phyloP scores from a whole-genome alignment of 1,140 invertebrate species.

The Antheraea mylitta region DNA sequence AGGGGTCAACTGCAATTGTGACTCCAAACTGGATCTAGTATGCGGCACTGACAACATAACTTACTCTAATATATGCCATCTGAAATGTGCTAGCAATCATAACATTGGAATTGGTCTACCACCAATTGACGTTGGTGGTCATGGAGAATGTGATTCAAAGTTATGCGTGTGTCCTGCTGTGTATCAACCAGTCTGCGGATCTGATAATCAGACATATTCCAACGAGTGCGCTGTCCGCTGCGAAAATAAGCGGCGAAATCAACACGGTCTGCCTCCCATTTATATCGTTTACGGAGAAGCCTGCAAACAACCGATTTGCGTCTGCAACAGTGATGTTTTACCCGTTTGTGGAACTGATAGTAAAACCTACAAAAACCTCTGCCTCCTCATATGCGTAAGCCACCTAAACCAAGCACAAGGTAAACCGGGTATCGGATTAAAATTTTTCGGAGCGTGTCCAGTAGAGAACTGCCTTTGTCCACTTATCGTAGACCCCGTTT shows the following conservation, averaged over 20 bases:
- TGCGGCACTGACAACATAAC: constrained; percentile 35
- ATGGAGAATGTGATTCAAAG: constrained; percentile 83
- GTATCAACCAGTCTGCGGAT: constrained; percentile 28
- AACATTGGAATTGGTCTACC: constrained; percentile 19
- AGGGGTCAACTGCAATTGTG: constrained; percentile 7
- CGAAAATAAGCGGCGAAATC: constrained; percentile 23
- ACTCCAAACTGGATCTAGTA: constrained; percentile 18
- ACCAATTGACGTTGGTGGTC: constrained; percentile 20
- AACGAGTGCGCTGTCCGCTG: constrained; percentile 33
- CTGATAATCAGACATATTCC: constrained; percentile 33
- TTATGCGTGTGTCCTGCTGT: constrained; percentile 26
- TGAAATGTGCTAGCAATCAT: constrained; percentile 25
- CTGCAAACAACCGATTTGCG: constrained; percentile 26
- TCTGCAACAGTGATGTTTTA: constrained; percentile 19
- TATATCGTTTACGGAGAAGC: constrained; percentile 12
- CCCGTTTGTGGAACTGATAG: constrained; percentile 89
- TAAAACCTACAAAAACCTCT: constrained; percentile 85
- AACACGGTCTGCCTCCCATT: constrained; percentile 13
- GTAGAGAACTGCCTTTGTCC: constrained; percentile 80
- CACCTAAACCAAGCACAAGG: constrained; percentile 14
- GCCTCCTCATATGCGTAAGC: constrained; percentile 30
- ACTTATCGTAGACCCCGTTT: constrained; percentile 80
- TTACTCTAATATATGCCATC: constrained; percentile 32
- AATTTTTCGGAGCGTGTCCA: constrained; percentile 83
- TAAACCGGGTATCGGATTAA: constrained; percentile 65